These are phyloP conservation scores for Syngnathus typhle DNA, from an alignment of 2,113 vertebrate species.

Conservation along the genomic window DNA sequence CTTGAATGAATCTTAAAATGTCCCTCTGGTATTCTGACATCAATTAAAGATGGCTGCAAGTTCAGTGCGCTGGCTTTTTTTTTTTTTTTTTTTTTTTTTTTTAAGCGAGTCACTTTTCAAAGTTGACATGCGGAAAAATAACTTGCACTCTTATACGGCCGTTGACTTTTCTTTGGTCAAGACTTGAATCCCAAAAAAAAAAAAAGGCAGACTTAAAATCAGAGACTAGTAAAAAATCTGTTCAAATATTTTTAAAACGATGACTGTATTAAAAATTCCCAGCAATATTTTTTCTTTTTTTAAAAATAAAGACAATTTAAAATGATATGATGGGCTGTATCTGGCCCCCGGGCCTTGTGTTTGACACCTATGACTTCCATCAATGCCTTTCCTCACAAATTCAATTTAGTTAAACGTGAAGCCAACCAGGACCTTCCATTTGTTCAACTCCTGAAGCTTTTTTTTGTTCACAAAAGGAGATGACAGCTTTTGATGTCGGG, in stretches of 20 bases:
- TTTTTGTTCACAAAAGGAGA: slow-evolving; percentile 36
- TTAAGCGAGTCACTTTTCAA: slow-evolving; percentile 4
- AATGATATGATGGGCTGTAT: too few species aligned
- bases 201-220: too few species aligned
- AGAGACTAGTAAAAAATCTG: too few species aligned
- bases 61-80: slow-evolving; percentile 10
- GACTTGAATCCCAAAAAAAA: neutral
- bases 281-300: too few species aligned
- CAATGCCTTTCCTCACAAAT: slow-evolving; percentile 18
- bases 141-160: slow-evolving; percentile 1
- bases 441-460: slow-evolving; percentile 38
- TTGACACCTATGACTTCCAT: neutral
- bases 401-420: slow-evolving; percentile 28
- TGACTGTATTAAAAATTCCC: too few species aligned
- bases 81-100: neutral
- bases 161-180: neutral
- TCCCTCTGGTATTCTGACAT: slow-evolving; percentile 40
- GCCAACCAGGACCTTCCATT: slow-evolving; percentile 4
- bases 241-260: too few species aligned
- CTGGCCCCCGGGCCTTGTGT: too few species aligned
- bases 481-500: slow-evolving; percentile 40
- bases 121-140: neutral
- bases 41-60: slow-evolving; percentile 48
- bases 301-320: too few species aligned
- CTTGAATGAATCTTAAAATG: slow-evolving; percentile 43